phyloP scores from a whole-genome alignment of 2,113 vertebrate species.

The Oenanthe oenanthe region DNA sequence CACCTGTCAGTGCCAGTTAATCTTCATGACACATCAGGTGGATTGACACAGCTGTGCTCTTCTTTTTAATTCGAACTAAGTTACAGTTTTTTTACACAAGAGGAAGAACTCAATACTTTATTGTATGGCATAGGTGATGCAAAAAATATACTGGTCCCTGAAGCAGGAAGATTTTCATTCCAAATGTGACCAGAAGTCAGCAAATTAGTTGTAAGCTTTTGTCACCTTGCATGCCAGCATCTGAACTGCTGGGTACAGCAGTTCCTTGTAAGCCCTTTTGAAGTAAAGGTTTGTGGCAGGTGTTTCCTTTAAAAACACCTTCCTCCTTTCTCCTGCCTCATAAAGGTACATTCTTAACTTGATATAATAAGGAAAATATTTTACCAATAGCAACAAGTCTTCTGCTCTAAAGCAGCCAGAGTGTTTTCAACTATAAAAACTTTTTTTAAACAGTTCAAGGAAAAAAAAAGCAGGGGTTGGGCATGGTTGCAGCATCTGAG shows the following conservation, averaged over 20 bases:
- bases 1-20: not conserved
- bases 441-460: not conserved
- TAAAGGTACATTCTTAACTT: not conserved
- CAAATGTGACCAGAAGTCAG: not conserved
- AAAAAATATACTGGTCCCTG: not conserved
- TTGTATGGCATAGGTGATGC: not conserved
- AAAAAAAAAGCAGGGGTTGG: not conserved
- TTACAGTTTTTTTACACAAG: not conserved
- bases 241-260: not conserved
- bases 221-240: not conserved
- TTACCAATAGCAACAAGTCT: accelerated
- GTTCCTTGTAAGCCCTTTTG: not conserved
- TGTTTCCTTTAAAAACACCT: not conserved
- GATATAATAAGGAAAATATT: not conserved
- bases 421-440: not conserved
- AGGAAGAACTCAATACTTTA: not conserved
- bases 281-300: not conserved
- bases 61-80: not conserved
- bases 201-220: not conserved
- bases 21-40: not conserved
- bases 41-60: not conserved
- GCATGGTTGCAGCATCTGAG: not conserved
- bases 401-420: not conserved
- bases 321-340: not conserved
- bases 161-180: not conserved